phyloP scores from a whole-genome alignment of 2,113 vertebrate species.

The Reinhardtius hippoglossoides region DNA sequence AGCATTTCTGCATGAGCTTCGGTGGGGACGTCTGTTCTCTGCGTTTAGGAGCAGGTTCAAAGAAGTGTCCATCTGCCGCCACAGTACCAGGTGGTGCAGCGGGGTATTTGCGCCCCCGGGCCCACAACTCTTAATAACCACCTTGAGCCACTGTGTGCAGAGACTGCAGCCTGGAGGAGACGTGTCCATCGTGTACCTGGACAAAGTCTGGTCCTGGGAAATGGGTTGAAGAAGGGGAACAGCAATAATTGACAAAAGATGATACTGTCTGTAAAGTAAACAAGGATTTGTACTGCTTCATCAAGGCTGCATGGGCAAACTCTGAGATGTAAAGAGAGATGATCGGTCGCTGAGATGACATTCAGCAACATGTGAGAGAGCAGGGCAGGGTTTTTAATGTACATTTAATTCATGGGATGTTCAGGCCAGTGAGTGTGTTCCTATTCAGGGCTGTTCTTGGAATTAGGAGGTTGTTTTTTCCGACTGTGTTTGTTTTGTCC shows the following conservation, averaged over 20 bases:
- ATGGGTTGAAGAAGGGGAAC: not conserved
- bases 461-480: too few relatives aligned
- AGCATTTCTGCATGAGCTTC: constrained; percentile 51
- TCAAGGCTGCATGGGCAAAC: too few relatives aligned
- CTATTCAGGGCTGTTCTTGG: too few relatives aligned
- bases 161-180: not conserved
- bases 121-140: constrained; percentile 53
- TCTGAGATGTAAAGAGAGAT: too few relatives aligned
- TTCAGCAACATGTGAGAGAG: too few relatives aligned
- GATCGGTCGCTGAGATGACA: too few relatives aligned
- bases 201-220: constrained; percentile 1
- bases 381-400: too few relatives aligned
- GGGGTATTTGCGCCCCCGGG: constrained; percentile 18
- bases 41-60: constrained; percentile 55
- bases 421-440: too few relatives aligned
- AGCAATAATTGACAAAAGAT: not conserved
- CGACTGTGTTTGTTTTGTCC: too few relatives aligned
- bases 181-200: not conserved
- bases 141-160: not conserved
- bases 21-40: constrained; percentile 52
- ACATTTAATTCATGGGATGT: too few relatives aligned
- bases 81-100: constrained; percentile 74
- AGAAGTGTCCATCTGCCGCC: constrained; percentile 79
- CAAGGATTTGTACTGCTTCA: too few relatives aligned
- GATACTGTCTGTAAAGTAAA: not conserved